Conservation (phyloP, 2,888 invertebrate genomes). For the Caenorhabditis sulstoni region DNA sequence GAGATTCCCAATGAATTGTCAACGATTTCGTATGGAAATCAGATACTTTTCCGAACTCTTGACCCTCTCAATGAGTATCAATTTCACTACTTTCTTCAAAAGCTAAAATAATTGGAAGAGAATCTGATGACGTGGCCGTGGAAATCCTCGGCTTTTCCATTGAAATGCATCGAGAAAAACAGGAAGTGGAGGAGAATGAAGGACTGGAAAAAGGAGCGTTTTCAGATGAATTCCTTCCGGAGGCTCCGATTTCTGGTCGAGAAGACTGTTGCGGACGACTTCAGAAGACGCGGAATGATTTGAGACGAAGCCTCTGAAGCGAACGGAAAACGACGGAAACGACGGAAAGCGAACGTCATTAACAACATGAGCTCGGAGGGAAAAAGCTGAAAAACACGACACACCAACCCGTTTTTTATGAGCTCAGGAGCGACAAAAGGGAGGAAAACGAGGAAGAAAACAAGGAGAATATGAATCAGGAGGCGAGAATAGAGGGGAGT, state of each 20-base stretch:
- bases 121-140: conserved; percentile 2
- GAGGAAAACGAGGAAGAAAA: conserved; percentile 16
- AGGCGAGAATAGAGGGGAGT: conserved; percentile 15
- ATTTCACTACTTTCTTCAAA: conserved; percentile 2
- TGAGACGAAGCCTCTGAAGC: not conserved
- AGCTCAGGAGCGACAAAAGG: conserved; percentile 3
- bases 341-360: conserved; percentile 27
- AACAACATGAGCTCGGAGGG: conserved; percentile 10
- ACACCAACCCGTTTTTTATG: conserved; percentile 14
- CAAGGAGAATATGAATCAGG: conserved; percentile 33
- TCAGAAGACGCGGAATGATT: not conserved
- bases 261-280: not conserved
- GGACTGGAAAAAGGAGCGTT: not conserved
- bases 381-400: conserved; percentile 20
- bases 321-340: not conserved
- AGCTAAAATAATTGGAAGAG: not conserved
- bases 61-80: conserved; percentile 1
- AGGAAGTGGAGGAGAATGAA: conserved; percentile 6
- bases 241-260: conserved; percentile 11
- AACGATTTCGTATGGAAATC: not conserved
- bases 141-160: not conserved
- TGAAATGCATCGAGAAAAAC: not conserved
- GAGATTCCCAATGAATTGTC: no score
- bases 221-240: not conserved
- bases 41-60: conserved; percentile 12